phyloP scores from a whole-genome alignment of 2,113 vertebrate species.

The Collichthys lucidus region DNA sequence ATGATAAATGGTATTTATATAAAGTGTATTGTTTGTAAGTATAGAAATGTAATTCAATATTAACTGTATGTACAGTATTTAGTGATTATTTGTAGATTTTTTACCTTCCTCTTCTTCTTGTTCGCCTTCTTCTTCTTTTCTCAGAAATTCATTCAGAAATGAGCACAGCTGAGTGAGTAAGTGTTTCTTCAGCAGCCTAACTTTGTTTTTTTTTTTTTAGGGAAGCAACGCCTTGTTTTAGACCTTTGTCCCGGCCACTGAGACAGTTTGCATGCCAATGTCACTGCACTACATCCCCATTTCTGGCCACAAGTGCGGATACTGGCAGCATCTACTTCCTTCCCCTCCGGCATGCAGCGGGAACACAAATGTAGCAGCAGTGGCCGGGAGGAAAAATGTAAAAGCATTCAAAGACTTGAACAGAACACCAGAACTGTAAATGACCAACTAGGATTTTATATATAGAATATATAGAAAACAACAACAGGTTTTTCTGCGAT shows the following conservation, averaged over 20 bases:
- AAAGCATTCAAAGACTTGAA: constrained; percentile 27
- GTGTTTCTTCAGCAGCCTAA: constrained; percentile 27
- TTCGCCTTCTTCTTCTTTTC: neutral
- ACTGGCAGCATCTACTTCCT: constrained; percentile 2
- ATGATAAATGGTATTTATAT: too few relatives aligned
- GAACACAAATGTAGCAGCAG: constrained; percentile 7
- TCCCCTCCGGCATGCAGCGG: constrained; percentile 17
- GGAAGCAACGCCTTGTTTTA: constrained; percentile 23
- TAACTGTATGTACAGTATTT: neutral
- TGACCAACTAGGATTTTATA: constrained; percentile 28
- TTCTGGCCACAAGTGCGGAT: constrained; percentile 26
- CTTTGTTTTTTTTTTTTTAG: constrained; percentile 12
- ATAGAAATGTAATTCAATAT: neutral
- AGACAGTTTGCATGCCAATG: neutral
- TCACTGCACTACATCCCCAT: constrained; percentile 23
- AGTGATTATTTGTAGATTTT: too few relatives aligned
- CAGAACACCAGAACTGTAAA: constrained; percentile 19
- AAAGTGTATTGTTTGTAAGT: neutral
- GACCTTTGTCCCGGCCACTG: constrained; percentile 13
- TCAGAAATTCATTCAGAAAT: constrained; percentile 4
- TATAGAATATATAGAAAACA: neutral
- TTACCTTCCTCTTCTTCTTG: neutral
- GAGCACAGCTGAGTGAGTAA: neutral
- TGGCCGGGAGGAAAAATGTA: constrained; percentile 2
- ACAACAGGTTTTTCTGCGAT: constrained; percentile 6